phyloP scores from a whole-genome alignment of 2,888 invertebrate genomes.

The Neoitamus cyanurus region DNA sequence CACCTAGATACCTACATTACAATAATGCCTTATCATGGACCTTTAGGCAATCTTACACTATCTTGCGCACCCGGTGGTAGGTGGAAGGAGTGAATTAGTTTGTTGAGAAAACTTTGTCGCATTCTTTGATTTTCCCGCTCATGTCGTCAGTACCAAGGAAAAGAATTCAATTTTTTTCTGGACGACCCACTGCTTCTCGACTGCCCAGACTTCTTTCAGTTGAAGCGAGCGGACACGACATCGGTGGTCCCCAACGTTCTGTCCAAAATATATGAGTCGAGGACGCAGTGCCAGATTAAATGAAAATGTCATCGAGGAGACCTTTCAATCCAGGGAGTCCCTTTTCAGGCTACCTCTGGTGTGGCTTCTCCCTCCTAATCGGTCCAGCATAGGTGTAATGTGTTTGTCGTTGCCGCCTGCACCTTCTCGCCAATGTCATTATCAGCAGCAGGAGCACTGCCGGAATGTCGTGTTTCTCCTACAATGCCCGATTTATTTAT shows the following conservation, averaged over 20 bases:
- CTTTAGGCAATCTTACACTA: neutral
- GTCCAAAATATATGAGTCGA: slow-evolving; percentile 46
- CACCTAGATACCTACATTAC: neutral
- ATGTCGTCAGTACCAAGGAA: neutral
- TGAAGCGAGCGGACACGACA: slow-evolving; percentile 13
- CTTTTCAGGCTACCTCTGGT: slow-evolving; percentile 21
- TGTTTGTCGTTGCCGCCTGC: slow-evolving; percentile 33
- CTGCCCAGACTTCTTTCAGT: neutral
- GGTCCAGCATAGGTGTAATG: neutral
- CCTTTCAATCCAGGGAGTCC: slow-evolving; percentile 37
- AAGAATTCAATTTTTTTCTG: neutral
- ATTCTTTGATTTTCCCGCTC: slow-evolving; percentile 29
- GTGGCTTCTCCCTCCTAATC: slow-evolving; percentile 2
- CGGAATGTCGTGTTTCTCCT: neutral
- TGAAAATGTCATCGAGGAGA: slow-evolving; percentile 42
- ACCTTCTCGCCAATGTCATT: slow-evolving; percentile 9
- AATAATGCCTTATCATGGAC: slow-evolving; percentile 17
- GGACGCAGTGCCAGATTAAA: slow-evolving; percentile 37
- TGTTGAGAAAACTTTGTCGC: slow-evolving; percentile 41
- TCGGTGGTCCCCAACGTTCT: slow-evolving; percentile 48
- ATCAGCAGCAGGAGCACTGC: neutral
- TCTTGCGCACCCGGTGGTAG: slow-evolving; percentile 2
- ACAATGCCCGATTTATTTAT: slow-evolving; percentile 48
- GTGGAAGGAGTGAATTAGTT: slow-evolving; percentile 43
- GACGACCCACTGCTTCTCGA: neutral